Percentiles rank a stretch among this genome's conserved stretches.
These are phyloP conservation scores for Tinea semifulvella DNA, from an alignment of 2,888 invertebrate species.

Conservation along the genomic window DNA sequence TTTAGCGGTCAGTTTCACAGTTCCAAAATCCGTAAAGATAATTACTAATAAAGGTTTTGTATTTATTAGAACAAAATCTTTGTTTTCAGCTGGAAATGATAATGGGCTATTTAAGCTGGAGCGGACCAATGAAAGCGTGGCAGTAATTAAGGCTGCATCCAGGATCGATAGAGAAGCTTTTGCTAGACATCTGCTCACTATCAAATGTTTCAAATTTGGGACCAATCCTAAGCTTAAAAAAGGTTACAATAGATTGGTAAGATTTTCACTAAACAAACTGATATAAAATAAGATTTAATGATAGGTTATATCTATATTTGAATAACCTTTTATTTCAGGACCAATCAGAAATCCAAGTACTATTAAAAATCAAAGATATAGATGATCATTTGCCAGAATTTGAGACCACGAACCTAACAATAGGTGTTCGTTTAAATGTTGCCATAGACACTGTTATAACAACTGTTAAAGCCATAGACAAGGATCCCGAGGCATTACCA, in stretches of 20 bases:
- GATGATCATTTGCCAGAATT: slow-evolving; percentile 81
- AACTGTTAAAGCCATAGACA: slow-evolving; percentile 72
- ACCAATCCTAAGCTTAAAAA: slow-evolving; percentile 48
- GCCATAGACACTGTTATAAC: slow-evolving; percentile 76
- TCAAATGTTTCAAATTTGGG: slow-evolving; percentile 74
- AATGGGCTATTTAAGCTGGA: slow-evolving; percentile 69
- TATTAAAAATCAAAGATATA: slow-evolving; percentile 72
- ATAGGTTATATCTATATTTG: background rate
- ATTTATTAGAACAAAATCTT: slow-evolving; percentile 7
- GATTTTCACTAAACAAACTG: too few species aligned
- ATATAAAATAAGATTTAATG: background rate
- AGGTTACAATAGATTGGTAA: slow-evolving; percentile 69
- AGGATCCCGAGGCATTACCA: slow-evolving; percentile 72
- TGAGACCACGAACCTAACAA: slow-evolving; percentile 66
- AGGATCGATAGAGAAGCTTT: slow-evolving; percentile 73
- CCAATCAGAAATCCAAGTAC: slow-evolving; percentile 72
- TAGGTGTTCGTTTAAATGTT: slow-evolving; percentile 79
- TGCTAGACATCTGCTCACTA: slow-evolving; percentile 66
- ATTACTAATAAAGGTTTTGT: too few species aligned
- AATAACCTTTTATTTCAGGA: slow-evolving; percentile 53
- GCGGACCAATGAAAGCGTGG: slow-evolving; percentile 71
- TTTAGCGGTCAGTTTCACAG: too few species aligned
- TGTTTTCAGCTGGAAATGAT: slow-evolving; percentile 72
- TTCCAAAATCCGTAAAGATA: too few species aligned
- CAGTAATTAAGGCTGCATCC: slow-evolving; percentile 66